phyloP scores from a whole-genome alignment of 2,113 vertebrate genomes.

The Cyprinodon brontotheroides region DNA sequence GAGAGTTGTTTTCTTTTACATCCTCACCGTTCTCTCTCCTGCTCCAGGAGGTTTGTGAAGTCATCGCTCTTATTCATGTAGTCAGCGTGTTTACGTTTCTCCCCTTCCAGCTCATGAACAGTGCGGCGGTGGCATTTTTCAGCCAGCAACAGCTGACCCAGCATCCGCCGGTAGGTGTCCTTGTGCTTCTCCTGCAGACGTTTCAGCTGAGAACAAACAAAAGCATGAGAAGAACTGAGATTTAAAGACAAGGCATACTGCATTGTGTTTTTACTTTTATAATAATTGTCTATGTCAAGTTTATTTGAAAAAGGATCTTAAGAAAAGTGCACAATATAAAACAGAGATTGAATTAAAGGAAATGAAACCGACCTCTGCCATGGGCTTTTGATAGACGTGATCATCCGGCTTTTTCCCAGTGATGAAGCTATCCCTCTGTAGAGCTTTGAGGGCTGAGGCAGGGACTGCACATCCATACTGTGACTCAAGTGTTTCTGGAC shows the following conservation, averaged over 20 bases:
- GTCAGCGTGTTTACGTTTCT: slow-evolving; percentile 94
- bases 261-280: neutral
- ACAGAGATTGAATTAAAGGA: neutral
- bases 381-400: slow-evolving; percentile 91
- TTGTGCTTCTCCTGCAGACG: slow-evolving; percentile 93
- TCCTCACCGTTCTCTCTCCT: slow-evolving; percentile 93
- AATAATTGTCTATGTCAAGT: neutral
- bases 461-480: slow-evolving; percentile 87
- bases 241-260: neutral
- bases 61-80: slow-evolving; percentile 99
- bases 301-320: neutral
- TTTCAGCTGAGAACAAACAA: slow-evolving; percentile 85
- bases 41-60: slow-evolving; percentile 98
- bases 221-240: neutral
- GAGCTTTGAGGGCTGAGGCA: slow-evolving; percentile 85
- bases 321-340: neutral
- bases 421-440: slow-evolving; percentile 87
- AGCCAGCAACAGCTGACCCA: slow-evolving; percentile 93
- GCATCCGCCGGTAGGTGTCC: slow-evolving; percentile 94
- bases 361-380: slow-evolving; percentile 85
- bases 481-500: slow-evolving; percentile 85
- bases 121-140: slow-evolving; percentile 95
- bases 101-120: slow-evolving; percentile 90
- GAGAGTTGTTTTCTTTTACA: neutral
- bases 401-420: slow-evolving; percentile 80